Percentiles rank a stretch among this genome's conserved stretches.
phyloP scores from a whole-genome alignment of 2,797 vertebrate genomes.

The Hyperoplus lanceolatus region DNA sequence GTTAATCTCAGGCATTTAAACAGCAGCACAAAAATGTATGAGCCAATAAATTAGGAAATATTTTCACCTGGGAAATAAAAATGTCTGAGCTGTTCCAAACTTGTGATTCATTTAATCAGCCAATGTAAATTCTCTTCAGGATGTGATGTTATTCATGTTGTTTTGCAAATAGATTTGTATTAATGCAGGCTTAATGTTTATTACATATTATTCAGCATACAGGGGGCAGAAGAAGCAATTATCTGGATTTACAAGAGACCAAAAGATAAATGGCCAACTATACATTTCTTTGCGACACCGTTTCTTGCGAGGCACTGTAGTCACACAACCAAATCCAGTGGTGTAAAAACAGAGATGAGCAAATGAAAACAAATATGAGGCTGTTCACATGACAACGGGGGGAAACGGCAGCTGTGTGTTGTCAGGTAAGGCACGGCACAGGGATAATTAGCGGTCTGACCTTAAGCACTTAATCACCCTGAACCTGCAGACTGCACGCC shows the following conservation, averaged over 20 bases:
- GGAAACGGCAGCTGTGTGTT: constrained; percentile 66
- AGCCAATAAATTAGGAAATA: constrained; percentile 24
- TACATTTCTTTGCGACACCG: not conserved
- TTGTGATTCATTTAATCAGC: constrained; percentile 35
- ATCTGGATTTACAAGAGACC: not conserved
- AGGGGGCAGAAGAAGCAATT: constrained; percentile 9
- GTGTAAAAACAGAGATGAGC: constrained; percentile 42
- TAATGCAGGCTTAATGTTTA: constrained; percentile 27
- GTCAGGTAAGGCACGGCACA: constrained; percentile 72
- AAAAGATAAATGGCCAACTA: not conserved
- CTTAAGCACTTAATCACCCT: constrained; percentile 84
- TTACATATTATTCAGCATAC: constrained; percentile 4
- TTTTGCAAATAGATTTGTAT: constrained; percentile 28
- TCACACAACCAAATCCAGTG: constrained; percentile 14
- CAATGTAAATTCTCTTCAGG: constrained; percentile 16
- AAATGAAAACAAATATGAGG: constrained; percentile 65
- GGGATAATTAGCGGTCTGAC: constrained; percentile 83
- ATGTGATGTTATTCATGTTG: constrained; percentile 26
- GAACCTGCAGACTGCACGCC: constrained; percentile 72
- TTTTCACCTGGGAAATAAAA: constrained; percentile 37
- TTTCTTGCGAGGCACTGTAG: constrained; percentile 1
- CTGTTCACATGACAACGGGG: constrained; percentile 74
- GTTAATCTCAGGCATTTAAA: constrained; percentile 28
- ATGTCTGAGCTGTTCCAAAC: not conserved
- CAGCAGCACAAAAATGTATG: constrained; percentile 7